Conservation (phyloP, 2,888 invertebrate genomes). For the Belgica antarctica region DNA sequence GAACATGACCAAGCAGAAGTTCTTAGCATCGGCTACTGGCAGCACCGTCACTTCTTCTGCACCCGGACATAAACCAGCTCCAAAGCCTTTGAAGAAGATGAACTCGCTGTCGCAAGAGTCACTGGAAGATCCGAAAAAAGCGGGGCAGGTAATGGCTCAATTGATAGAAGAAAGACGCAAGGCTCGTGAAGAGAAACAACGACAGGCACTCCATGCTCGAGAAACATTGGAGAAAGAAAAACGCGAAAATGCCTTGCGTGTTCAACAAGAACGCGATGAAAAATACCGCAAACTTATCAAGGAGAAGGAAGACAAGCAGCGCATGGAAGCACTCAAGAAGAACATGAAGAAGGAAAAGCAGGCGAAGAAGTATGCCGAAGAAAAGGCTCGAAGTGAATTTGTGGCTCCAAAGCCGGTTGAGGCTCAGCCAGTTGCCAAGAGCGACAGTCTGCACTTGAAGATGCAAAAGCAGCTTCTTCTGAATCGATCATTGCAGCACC, state of each 20-base stretch:
- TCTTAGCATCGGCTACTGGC: not conserved
- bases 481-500: not conserved
- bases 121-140: not conserved
- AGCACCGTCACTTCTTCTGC: not conserved
- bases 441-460: conserved; percentile 28
- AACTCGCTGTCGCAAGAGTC: conserved; percentile 23
- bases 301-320: conserved; percentile 43
- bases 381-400: conserved; percentile 10
- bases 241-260: conserved; percentile 51
- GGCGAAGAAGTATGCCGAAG: conserved; percentile 37
- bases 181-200: conserved; percentile 53
- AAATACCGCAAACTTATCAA: conserved; percentile 46
- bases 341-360: conserved; percentile 39
- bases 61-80: not conserved
- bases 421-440: not conserved
- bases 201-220: conserved; percentile 51
- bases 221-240: conserved; percentile 54
- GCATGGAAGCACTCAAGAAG: conserved; percentile 42
- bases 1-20: not conserved
- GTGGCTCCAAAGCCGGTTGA: not conserved
- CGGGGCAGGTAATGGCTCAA: conserved; percentile 44
- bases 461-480: conserved; percentile 34
- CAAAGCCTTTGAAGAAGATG: not conserved
- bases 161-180: conserved; percentile 53
- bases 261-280: conserved; percentile 53